Conservation (phyloP, 2,888 invertebrate species). For the Drosophila prostipennis region DNA sequence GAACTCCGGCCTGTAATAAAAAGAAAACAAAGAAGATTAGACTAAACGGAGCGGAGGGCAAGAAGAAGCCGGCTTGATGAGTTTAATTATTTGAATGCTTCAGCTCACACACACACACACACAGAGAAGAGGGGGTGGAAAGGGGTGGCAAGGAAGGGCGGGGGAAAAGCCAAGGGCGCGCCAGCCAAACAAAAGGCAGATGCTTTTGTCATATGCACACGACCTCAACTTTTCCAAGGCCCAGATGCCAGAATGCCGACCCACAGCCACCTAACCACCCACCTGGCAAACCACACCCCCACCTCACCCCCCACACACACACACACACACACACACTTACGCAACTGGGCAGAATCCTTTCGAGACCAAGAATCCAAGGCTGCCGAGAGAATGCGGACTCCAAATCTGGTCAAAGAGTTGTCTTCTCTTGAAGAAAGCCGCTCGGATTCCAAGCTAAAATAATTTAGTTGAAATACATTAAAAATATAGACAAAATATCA, state of each 20-base stretch:
- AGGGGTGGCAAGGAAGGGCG: no score
- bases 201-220: constrained; percentile 74
- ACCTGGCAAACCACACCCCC: background rate
- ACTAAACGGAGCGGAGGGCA: constrained; percentile 50
- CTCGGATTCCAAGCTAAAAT: background rate
- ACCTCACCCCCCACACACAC: constrained; percentile 1
- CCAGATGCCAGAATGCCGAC: constrained; percentile 5
- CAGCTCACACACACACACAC: constrained; percentile 53
- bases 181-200: constrained; percentile 76
- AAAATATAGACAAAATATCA: no score
- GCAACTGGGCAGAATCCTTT: constrained; percentile 14
- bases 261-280: background rate
- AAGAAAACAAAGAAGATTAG: constrained; percentile 77
- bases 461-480: background rate
- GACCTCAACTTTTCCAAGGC: constrained; percentile 33
- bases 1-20: constrained; percentile 57
- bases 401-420: constrained; percentile 27
- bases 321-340: background rate
- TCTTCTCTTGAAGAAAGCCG: background rate
- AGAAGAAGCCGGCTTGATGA: constrained; percentile 75
- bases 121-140: background rate
- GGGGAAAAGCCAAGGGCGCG: constrained; percentile 60
- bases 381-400: constrained; percentile 14
- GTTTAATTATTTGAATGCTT: constrained; percentile 82
- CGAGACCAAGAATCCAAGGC: constrained; percentile 16